phyloP scores from a whole-genome alignment of 2,888 invertebrate genomes.

The Mesorhabditis sp. region DNA sequence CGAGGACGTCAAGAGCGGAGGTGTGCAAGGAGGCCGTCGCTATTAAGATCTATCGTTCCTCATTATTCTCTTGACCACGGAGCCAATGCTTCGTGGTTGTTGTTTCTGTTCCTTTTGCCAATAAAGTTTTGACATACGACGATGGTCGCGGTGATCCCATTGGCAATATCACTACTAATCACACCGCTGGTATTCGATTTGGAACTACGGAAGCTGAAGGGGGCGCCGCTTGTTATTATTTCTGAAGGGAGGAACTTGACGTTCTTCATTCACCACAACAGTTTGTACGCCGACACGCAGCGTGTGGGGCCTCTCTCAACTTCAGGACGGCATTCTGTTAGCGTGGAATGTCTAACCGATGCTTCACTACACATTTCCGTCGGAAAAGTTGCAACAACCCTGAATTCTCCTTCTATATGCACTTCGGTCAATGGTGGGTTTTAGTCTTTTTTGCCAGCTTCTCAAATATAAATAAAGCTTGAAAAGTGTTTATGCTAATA shows the following conservation, averaged over 20 bases:
- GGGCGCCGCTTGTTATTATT: conserved; percentile 12
- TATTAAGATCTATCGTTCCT: neutral
- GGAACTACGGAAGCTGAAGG: conserved; percentile 8
- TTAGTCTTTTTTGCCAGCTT: neutral
- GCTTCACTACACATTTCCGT: conserved; percentile 31
- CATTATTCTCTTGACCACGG: conserved; percentile 4
- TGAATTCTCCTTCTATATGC: conserved; percentile 37
- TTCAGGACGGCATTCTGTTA: neutral
- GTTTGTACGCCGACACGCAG: neutral
- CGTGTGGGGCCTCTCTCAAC: neutral
- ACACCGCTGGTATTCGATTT: neutral
- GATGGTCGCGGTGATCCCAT: neutral
- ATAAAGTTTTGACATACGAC: neutral
- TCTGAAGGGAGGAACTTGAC: conserved; percentile 9
- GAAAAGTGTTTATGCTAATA: neutral
- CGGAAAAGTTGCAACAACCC: conserved; percentile 27
- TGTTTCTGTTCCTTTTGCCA: neutral
- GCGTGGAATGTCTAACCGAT: conserved; percentile 29
- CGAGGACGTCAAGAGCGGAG: conserved; percentile 31
- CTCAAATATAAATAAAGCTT: neutral
- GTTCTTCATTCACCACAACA: neutral
- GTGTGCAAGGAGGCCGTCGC: conserved; percentile 8
- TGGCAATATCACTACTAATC: conserved; percentile 1
- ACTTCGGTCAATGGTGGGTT: conserved; percentile 11
- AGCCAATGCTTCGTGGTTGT: neutral